These are phyloP conservation scores for Columbina picui DNA, from an alignment of 2,113 vertebrate species.

Conservation along the genomic window DNA sequence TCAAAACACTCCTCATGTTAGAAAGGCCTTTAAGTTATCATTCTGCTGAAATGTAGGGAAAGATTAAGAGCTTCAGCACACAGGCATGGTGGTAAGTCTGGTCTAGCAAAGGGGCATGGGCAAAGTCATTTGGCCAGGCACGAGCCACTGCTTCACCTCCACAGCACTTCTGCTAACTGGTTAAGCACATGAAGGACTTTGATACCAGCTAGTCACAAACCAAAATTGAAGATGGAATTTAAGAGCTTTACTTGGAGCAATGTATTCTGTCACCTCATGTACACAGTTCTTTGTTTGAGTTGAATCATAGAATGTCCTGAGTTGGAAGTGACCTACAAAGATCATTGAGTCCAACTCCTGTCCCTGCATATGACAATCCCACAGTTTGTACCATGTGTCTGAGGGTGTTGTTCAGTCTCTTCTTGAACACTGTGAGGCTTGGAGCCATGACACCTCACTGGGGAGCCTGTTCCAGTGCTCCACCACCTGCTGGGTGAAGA, in stretches of 20 bases:
- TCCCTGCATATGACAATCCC: too few species aligned
- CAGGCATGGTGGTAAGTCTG: background rate
- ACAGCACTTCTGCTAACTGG: background rate
- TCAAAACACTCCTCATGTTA: background rate
- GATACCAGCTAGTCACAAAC: background rate
- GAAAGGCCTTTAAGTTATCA: background rate
- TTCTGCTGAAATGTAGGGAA: background rate
- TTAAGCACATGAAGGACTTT: background rate
- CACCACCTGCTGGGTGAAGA: too few species aligned
- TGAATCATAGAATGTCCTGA: too few species aligned
- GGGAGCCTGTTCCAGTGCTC: too few species aligned
- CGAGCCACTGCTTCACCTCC: background rate
- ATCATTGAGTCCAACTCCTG: too few species aligned
- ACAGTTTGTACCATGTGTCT: too few species aligned
- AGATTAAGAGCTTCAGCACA: background rate
- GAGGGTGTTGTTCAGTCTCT: too few species aligned
- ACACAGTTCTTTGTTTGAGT: background rate
- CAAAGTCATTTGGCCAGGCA: background rate
- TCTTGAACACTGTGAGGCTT: too few species aligned
- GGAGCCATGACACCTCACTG: too few species aligned
- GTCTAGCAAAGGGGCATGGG: background rate
- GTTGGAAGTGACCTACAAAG: too few species aligned
- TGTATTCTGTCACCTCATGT: background rate
- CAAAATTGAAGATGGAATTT: background rate
- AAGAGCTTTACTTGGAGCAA: background rate